Percentiles rank a stretch among this genome's conserved stretches.
These are phyloP conservation scores for Xyrauchen texanus DNA, from an alignment of 2,113 vertebrate species.

Conservation along the genomic window DNA sequence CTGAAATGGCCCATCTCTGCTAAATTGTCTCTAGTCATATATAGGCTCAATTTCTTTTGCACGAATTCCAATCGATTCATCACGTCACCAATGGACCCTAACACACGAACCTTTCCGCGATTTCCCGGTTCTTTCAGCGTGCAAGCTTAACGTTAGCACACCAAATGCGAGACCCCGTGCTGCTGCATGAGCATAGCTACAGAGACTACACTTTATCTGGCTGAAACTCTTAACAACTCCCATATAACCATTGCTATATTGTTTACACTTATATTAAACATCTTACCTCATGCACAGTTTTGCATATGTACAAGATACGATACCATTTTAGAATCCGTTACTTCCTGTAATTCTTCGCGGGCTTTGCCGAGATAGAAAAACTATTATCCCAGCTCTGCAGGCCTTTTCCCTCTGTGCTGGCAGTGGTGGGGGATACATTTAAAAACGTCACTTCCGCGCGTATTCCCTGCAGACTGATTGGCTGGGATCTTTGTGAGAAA, in stretches of 20 bases:
- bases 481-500: conserved; percentile 40
- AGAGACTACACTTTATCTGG: conserved; percentile 37
- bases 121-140: neutral
- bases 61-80: too few species aligned
- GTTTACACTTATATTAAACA: neutral
- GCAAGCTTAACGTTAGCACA: conserved; percentile 26
- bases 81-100: too few species aligned
- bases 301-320: conserved; percentile 7
- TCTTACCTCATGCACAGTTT: conserved; percentile 42
- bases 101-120: neutral
- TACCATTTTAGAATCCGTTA: neutral
- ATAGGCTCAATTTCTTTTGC: too few species aligned
- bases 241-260: neutral
- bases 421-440: conserved; percentile 19
- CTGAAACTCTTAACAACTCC: conserved; percentile 41
- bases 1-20: too few species aligned
- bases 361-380: conserved; percentile 30
- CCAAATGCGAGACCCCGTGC: conserved; percentile 11
- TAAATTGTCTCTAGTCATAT: too few species aligned
- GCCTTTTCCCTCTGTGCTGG: conserved; percentile 24
- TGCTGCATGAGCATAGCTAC: conserved; percentile 28
- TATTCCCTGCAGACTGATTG: conserved; percentile 28
- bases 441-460: conserved; percentile 48
- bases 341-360: neutral
- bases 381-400: neutral